Evolutionary conservation across 2,888 invertebrate species (phyloP).

Genomic region (Orthonevra nobilis): DNA sequence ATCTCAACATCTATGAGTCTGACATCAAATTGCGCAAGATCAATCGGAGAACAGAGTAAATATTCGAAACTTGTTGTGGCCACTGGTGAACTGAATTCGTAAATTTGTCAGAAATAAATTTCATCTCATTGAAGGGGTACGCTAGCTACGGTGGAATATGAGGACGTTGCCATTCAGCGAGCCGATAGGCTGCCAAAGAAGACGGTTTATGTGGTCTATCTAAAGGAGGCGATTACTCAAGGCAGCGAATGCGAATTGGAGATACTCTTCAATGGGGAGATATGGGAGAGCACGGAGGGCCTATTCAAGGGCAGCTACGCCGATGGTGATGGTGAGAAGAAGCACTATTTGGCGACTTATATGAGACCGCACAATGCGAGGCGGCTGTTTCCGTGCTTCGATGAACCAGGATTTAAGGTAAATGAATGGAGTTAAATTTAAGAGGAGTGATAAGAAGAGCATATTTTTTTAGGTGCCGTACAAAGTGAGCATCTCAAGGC

Average conservation of each 20-base stretch:
- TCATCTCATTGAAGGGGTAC: conserved; percentile 61
- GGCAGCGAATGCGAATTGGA: conserved; percentile 84
- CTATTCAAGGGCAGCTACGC: conserved; percentile 86
- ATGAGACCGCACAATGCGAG: conserved; percentile 87
- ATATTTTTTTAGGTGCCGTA: conserved; percentile 85
- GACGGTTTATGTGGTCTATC: conserved; percentile 83
- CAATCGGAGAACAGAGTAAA: conserved; percentile 72
- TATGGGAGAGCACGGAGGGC: conserved; percentile 85
- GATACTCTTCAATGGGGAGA: conserved; percentile 84
- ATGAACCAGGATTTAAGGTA: conserved; percentile 88
- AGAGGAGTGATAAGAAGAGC: not conserved
- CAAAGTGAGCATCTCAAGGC: conserved; percentile 84
- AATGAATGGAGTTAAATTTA: conserved; percentile 74
- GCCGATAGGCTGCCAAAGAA: conserved; percentile 83
- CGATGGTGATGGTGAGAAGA: conserved; percentile 78
- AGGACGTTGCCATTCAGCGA: conserved; percentile 76
- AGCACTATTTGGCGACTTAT: conserved; percentile 85
- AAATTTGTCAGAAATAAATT: conserved; percentile 70
- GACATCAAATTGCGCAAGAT: conserved; percentile 80
- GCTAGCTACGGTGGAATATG: conserved; percentile 50
- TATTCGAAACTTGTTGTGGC: conserved; percentile 54
- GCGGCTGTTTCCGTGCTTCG: conserved; percentile 90
- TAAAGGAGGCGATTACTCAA: conserved; percentile 82
- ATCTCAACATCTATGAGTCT: conserved; percentile 82
- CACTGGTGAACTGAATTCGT: conserved; percentile 62